Percentiles rank a stretch among this genome's conserved stretches.
Conservation (phyloP, 2,797 vertebrate species). For the Selene dorsalis region DNA sequence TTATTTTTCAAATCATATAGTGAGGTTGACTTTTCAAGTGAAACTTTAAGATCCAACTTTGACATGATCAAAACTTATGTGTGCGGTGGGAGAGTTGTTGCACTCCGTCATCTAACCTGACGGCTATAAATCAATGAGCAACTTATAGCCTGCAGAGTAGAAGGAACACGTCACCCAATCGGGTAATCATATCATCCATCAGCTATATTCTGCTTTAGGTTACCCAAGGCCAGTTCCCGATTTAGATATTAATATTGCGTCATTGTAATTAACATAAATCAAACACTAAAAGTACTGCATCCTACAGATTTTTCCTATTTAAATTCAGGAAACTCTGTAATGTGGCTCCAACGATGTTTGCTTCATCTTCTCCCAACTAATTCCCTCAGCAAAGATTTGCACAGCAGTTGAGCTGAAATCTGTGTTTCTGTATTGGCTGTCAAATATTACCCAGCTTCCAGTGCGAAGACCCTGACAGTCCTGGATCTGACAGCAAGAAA, state of each 20-base stretch:
- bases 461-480: conserved; percentile 29
- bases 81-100: too few relatives aligned
- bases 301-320: background rate
- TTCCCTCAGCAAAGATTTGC: conserved; percentile 34
- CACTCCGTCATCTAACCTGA: too few relatives aligned
- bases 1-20: too few relatives aligned
- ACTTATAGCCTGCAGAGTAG: too few relatives aligned
- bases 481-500: conserved; percentile 53
- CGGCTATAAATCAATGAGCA: too few relatives aligned
- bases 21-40: too few relatives aligned
- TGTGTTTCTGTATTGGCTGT: conserved; percentile 48
- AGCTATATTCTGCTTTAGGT: background rate
- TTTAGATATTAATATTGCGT: background rate
- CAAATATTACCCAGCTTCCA: conserved; percentile 29
- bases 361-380: conserved; percentile 27
- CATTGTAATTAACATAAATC: background rate
- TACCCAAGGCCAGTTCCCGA: background rate
- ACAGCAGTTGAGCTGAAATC: conserved; percentile 43
- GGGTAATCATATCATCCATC: too few relatives aligned
- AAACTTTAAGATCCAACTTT: too few relatives aligned
- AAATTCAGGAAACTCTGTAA: background rate
- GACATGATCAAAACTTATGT: too few relatives aligned
- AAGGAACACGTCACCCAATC: background rate
- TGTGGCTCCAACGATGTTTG: background rate
- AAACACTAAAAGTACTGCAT: background rate